Base-by-base conservation (phyloP, 2,797 vertebrate species). In the Chrosomus eos region DNA sequence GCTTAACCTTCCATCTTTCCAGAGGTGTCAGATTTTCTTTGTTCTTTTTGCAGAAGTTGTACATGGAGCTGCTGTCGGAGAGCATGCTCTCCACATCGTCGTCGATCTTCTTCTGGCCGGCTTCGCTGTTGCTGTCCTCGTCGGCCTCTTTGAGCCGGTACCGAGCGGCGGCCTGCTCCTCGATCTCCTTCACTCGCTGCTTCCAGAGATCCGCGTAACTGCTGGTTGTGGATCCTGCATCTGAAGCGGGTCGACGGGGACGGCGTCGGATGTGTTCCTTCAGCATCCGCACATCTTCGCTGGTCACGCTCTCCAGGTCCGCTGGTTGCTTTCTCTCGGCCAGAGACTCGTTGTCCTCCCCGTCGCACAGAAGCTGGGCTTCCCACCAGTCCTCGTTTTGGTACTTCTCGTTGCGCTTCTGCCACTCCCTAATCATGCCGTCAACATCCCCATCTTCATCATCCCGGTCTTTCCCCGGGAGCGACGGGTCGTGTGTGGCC, bases 1-100 rank as follows among this genome's bases (percentile, higher is more conserved):
- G 95, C 89, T 99, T 99, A 85, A 99, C 48, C 67, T 96, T 96
- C 98, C 98, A 99, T 36, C 98, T 95, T 88, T 99, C 97, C 86
- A 99, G 87, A 51, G 97, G 94, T 0, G 96, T 96, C 91, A 99
- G 92, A 48, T 95, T 97, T 60, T 98, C 96, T 92, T 96, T 98
- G 91, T 99, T 98, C 84, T 95, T 97, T 89, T 97, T 94, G 91
- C 98, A 99, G 89, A 99, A 99, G 91, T 97, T 97, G 86, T 96
- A 97, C 93, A 99, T 96, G 51, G 97, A 98, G 87, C 95, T 94
- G 68, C 93, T 92, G 84, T 97, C 97, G 0, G 98, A 99, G 64
- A 96, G 81, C n/a, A 98, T 86, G 0, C 97, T 98, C 75, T 95
- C 93, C 55, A 95, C 90, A 3, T 99, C 98, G 0, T 95, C 92